Evolutionary conservation across 2,797 vertebrate genomes (phyloP).

Genomic region (Megalops cyprinoides): DNA sequence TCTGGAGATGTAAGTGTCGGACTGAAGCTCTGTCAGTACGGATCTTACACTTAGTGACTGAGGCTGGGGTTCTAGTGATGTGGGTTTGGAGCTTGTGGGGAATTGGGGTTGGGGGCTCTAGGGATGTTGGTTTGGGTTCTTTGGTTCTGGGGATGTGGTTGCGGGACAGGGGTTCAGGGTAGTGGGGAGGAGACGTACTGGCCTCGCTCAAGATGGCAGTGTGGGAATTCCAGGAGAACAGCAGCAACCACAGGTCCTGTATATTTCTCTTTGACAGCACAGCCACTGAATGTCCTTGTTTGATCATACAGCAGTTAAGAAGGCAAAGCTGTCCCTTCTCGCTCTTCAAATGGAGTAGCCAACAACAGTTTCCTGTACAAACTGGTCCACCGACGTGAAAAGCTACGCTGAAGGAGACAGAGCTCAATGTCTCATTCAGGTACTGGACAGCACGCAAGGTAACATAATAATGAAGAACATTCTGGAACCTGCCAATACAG

Average conservation of each 20-base stretch:
- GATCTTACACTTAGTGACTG: no score
- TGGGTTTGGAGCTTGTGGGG: no score
- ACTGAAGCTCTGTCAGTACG: no score
- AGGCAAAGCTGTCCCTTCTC: background rate
- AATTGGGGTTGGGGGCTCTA: slow-evolving; percentile 28
- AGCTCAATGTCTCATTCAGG: no score
- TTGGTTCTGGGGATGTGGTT: no score
- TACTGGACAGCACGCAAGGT: no score
- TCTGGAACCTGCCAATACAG: background rate
- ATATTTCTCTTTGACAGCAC: background rate
- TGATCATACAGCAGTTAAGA: background rate
- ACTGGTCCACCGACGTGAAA: background rate
- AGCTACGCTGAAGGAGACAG: no score
- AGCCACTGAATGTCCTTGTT: background rate
- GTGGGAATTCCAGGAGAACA: background rate
- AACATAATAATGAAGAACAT: background rate
- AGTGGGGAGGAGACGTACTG: background rate
- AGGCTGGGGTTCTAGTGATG: no score
- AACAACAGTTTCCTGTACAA: background rate
- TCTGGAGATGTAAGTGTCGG: no score
- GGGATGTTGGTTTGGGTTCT: no score
- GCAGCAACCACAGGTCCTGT: background rate
- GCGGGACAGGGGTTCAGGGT: no score
- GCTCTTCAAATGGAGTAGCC: background rate
- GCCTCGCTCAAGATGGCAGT: background rate